Base-by-base conservation (phyloP, 2,797 vertebrate species). In the Semotilus atromaculatus region DNA sequence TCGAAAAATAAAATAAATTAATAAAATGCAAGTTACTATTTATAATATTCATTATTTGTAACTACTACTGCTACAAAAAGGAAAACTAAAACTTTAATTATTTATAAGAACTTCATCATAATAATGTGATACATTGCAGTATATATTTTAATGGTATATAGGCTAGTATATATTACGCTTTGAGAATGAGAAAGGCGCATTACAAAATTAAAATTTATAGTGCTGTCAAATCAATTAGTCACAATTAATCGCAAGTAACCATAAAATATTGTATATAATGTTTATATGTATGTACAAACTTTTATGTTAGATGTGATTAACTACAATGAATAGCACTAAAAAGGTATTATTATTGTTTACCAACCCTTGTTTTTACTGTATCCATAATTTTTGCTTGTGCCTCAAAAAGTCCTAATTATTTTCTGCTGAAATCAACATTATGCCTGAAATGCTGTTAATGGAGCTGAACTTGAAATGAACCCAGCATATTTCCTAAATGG, bases 381-480 rank as follows among this genome's bases (percentile, higher is more conserved):
- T 58, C 19, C 7, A 6, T 76, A 3, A 23, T 53, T 75, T 36
- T 16, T 16, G 75, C 38, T 7, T 62, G 55, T 29, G 55, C 36
- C 36, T 21, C 1, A n/a, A 40, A 77, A n/a, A 38, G 38, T 62
- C 13, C 8, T 26, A 78, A 62, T 38, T 2, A 18, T 58, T 6
- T 76, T 58, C 23, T 60, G 53, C 34, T n/a, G 74, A 58, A 43
- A 62, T 13, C 16, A 0, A 77, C 75, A 62, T 60, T 26, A 43
- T 18, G 8, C 36, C 36, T 77, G 55, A 40, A 43, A 62, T 62
- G 55, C 75, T 78, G 18, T 40, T 64, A 64, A 62, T 78, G 38
- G 5, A 7, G 9, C n/a, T 64, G 58, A 78, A 78, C 75, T 78
- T 18, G 16, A 62, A 43, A 62, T 78, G 55, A 78, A 78, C 55